Evolutionary conservation across 2,797 vertebrate species (phyloP).

Genomic region (Myoxocephalus aenaeus): DNA sequence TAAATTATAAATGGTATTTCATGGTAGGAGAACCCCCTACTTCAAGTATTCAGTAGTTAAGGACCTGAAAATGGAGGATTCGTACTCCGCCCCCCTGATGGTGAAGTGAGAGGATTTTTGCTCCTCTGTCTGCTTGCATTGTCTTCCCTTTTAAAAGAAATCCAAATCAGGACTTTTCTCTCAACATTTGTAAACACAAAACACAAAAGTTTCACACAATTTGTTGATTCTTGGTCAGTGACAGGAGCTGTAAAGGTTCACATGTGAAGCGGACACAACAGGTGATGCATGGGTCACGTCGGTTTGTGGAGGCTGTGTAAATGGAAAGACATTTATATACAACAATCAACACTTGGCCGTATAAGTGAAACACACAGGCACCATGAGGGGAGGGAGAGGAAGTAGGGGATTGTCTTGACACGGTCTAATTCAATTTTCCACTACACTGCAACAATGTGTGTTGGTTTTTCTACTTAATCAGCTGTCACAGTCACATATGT

Average conservation of each 20-base stretch:
- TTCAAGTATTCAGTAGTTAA: constrained; percentile 98
- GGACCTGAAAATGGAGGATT: constrained; percentile 91
- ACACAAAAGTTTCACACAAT: constrained; percentile 54
- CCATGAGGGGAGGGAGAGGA: constrained; percentile 55
- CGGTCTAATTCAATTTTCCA: constrained; percentile 81
- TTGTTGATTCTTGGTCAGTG: constrained; percentile 64
- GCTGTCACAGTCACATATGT: constrained; percentile 74
- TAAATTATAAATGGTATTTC: constrained; percentile 81
- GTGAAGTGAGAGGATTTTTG: constrained; percentile 80
- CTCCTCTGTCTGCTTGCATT: constrained; percentile 80
- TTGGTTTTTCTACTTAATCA: constrained; percentile 66
- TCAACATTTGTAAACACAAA: constrained; percentile 72
- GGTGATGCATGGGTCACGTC: constrained; percentile 47
- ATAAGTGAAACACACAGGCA: constrained; percentile 67
- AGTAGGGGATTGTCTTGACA: constrained; percentile 64
- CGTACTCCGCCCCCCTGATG: constrained; percentile 79
- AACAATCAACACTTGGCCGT: constrained; percentile 68
- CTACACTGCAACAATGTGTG: constrained; percentile 69
- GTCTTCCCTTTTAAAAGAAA: constrained; percentile 51
- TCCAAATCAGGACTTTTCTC: constrained; percentile 49
- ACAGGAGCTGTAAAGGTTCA: constrained; percentile 44
- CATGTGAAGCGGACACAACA: constrained; percentile 41
- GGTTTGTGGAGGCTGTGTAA: constrained; percentile 48
- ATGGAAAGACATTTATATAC: constrained; percentile 66
- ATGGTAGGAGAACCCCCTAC: constrained; percentile 88